phyloP scores from a whole-genome alignment of 2,113 vertebrate species.

The Grus americana region DNA sequence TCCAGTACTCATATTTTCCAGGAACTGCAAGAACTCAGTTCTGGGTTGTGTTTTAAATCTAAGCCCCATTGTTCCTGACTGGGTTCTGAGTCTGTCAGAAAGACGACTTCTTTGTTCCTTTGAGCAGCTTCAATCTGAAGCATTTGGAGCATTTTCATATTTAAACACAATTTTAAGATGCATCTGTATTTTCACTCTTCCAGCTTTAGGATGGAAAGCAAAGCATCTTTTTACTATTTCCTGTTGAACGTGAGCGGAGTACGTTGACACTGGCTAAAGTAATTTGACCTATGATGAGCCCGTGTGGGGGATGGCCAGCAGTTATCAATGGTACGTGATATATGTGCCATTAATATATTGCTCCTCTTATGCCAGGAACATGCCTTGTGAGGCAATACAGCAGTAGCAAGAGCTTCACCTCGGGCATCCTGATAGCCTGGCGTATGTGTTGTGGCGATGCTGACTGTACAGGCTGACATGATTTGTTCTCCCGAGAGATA shows the following conservation, averaged over 20 bases:
- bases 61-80: constrained; percentile 45
- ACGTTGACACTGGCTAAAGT: constrained; percentile 64
- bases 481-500: background rate
- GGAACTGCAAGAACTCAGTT: constrained; percentile 54
- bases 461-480: background rate
- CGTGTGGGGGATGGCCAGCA: constrained; percentile 66
- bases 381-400: constrained; percentile 35
- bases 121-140: constrained; percentile 31
- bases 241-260: background rate
- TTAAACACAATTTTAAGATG: constrained; percentile 51
- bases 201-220: background rate
- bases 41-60: constrained; percentile 59
- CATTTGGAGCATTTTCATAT: constrained; percentile 38
- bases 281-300: constrained; percentile 79
- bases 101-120: constrained; percentile 35
- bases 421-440: background rate
- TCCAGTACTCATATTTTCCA: constrained; percentile 54
- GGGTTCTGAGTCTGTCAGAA: constrained; percentile 21
- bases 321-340: constrained; percentile 77
- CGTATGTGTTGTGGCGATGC: background rate
- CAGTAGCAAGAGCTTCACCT: background rate
- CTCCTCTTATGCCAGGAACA: constrained; percentile 38
- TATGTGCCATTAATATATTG: constrained; percentile 45
- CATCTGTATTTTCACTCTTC: background rate
- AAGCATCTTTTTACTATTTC: background rate